Conservation (phyloP, 2,113 vertebrate species). For the Crotophaga sulcirostris region DNA sequence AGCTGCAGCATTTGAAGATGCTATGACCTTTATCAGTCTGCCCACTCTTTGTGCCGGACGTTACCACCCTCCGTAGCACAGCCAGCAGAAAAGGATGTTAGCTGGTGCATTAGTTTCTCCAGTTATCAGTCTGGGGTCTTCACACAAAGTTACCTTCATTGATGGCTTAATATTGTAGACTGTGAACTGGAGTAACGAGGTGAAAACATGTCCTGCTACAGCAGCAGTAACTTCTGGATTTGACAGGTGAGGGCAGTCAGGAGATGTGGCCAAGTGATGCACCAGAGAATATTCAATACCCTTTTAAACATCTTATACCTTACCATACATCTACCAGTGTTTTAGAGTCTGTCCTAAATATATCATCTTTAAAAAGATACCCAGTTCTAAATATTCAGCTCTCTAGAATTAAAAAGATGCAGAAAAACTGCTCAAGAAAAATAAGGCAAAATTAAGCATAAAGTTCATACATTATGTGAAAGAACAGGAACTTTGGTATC, state of each 20-base stretch:
- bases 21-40: background rate
- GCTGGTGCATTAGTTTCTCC: background rate
- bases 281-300: background rate
- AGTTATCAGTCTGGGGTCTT: background rate
- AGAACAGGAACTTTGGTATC: background rate
- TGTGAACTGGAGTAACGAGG: background rate
- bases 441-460: background rate
- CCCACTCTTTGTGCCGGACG: background rate
- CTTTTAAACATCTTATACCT: background rate
- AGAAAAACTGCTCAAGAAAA: background rate
- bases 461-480: background rate
- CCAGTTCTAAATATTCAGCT: background rate
- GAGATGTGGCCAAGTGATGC: background rate
- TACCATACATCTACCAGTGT: background rate
- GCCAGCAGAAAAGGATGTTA: background rate
- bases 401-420: background rate
- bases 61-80: background rate
- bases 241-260: background rate
- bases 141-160: background rate
- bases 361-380: background rate
- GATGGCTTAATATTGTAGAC: background rate
- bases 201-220: background rate
- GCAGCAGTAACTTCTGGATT: background rate
- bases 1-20: background rate
- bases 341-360: background rate